phyloP scores from a whole-genome alignment of 2,888 invertebrate species.

The Gymnoscelis rufifasciata region DNA sequence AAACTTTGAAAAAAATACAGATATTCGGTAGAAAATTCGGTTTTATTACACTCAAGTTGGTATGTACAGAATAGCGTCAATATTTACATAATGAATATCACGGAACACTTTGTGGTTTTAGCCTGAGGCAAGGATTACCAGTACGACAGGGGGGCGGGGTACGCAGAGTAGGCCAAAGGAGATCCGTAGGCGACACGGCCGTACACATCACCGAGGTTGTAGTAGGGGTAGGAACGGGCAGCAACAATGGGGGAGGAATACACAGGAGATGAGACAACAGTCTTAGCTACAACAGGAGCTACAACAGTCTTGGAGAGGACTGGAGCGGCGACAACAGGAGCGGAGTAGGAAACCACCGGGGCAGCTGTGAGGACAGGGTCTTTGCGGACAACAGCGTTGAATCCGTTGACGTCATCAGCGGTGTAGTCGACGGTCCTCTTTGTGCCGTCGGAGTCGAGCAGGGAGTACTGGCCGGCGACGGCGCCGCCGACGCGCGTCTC shows the following conservation, averaged over 20 bases:
- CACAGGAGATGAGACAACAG: slow-evolving; percentile 22
- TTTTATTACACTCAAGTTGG: slow-evolving; percentile 34
- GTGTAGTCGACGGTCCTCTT: slow-evolving; percentile 78
- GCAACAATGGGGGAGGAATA: slow-evolving; percentile 17
- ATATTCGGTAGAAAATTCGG: slow-evolving; percentile 21
- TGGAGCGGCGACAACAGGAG: slow-evolving; percentile 32
- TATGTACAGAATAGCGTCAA: slow-evolving; percentile 47
- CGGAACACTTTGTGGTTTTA: slow-evolving; percentile 47
- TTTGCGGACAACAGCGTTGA: slow-evolving; percentile 79
- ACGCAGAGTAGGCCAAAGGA: slow-evolving; percentile 48
- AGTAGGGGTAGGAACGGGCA: too few species aligned
- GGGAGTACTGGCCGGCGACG: slow-evolving; percentile 77
- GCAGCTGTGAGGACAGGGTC: slow-evolving; percentile 62
- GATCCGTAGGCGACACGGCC: slow-evolving; percentile 29
- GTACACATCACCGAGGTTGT: slow-evolving; percentile 12
- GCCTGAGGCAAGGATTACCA: slow-evolving; percentile 41
- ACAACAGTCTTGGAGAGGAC: slow-evolving; percentile 4
- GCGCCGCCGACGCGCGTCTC: slow-evolving; percentile 76
- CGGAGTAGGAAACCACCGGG: slow-evolving; percentile 35
- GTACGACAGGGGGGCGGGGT: slow-evolving; percentile 59
- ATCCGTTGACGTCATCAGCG: slow-evolving; percentile 77
- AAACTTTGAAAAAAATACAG: not conserved
- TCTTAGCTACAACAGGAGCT: slow-evolving; percentile 19
- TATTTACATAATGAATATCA: slow-evolving; percentile 46
- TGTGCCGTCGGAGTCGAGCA: slow-evolving; percentile 76